Percentiles rank a stretch among this genome's conserved stretches.
These are phyloP conservation scores for Stylophora pistillata DNA, from an alignment of 64 coral and sea anemone species.

Conservation along the genomic window DNA sequence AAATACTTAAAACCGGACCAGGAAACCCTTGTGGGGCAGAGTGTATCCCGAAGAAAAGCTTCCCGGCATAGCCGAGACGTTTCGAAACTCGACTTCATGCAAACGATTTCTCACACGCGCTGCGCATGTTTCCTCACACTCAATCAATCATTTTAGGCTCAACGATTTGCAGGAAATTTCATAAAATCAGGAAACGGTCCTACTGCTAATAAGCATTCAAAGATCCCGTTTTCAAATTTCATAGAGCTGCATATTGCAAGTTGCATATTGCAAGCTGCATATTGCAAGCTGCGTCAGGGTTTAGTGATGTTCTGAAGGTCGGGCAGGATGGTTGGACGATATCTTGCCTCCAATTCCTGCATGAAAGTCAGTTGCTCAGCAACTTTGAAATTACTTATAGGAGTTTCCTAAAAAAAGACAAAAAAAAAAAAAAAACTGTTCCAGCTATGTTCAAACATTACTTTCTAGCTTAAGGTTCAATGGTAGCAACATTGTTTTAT, in stretches of 20 bases:
- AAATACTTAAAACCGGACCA: too few species aligned
- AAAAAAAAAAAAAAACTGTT: neutral
- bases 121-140: too few species aligned
- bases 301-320: constrained; percentile 97
- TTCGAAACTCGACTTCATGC: too few species aligned
- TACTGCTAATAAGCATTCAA: too few species aligned
- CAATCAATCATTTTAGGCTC: too few species aligned
- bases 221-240: neutral
- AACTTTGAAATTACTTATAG: constrained; percentile 80
- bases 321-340: constrained; percentile 81
- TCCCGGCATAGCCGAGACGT: too few species aligned
- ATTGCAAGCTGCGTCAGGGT: constrained; percentile 16
- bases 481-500: neutral
- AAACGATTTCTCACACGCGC: too few species aligned
- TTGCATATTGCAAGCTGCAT: neutral
- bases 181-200: too few species aligned
- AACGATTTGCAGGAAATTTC: too few species aligned
- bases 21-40: too few species aligned
- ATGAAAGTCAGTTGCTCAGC: constrained; percentile 85
- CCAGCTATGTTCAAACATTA: neutral
- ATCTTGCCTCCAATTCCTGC: constrained; percentile 84
- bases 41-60: too few species aligned
- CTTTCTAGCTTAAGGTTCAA: neutral
- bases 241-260: neutral
- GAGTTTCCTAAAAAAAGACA: constrained; percentile 70